Evolutionary conservation across 2,797 vertebrate genomes (phyloP).

Genomic region (Limosa lapponica): DNA sequence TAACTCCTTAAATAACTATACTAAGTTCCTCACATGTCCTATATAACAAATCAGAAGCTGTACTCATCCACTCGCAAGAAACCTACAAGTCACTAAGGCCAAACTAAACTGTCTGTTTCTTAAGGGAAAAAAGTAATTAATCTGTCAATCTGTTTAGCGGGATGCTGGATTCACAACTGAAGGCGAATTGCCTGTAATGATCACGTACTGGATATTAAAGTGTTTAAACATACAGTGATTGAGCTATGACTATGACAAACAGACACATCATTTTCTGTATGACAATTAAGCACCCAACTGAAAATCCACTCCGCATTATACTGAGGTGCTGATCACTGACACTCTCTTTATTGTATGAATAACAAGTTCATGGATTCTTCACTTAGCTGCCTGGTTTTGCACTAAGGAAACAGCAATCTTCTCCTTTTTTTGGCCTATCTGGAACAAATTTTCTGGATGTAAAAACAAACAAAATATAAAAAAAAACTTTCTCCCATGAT

Average conservation of each 20-base stretch:
- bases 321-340: background rate
- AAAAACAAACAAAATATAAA: constrained; percentile 12
- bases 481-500: constrained; percentile 1
- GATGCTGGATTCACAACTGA: constrained; percentile 55
- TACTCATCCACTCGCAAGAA: constrained; percentile 43
- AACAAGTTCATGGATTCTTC: constrained; percentile 11
- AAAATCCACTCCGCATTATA: background rate
- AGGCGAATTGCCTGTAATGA: constrained; percentile 49
- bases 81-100: constrained; percentile 43
- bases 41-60: constrained; percentile 53
- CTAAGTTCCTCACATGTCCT: constrained; percentile 19
- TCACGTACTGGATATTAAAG: constrained; percentile 28
- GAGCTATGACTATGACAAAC: constrained; percentile 36
- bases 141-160: constrained; percentile 57
- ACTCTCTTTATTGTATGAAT: background rate
- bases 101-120: constrained; percentile 56
- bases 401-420: constrained; percentile 16
- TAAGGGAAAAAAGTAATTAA: constrained; percentile 52
- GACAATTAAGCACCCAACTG: constrained; percentile 4
- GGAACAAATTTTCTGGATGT: constrained; percentile 16
- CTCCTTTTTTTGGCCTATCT: constrained; percentile 7
- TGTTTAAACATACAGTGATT: constrained; percentile 46
- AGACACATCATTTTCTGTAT: constrained; percentile 47
- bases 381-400: constrained; percentile 38
- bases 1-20: constrained; percentile 54